A percentile compares a stretch with the other conserved stretches of the same genome.
Evolutionary conservation across 2,888 invertebrate genomes (phyloP).

Genomic region (Hoplodrina blanda): DNA sequence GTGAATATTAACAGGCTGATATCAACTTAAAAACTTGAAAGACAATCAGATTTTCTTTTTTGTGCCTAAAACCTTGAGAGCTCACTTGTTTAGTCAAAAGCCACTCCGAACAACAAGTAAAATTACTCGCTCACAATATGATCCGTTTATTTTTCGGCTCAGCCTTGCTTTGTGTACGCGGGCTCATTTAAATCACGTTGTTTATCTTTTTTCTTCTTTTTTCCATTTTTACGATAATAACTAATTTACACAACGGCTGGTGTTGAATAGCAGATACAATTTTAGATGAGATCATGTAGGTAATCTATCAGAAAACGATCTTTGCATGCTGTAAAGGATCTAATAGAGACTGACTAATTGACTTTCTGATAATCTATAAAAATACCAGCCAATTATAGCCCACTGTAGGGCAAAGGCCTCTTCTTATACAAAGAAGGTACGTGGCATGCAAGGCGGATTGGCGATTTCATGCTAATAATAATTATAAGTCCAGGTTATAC

Average conservation of each 20-base stretch:
- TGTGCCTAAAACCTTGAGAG: slow-evolving; percentile 18
- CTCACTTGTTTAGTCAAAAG: slow-evolving; percentile 14
- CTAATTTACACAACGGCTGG: slow-evolving; percentile 5
- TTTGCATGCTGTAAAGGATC: no score
- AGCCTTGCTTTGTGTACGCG: slow-evolving; percentile 41
- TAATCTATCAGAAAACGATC: no score
- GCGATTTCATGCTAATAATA: no score
- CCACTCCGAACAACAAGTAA: slow-evolving; percentile 40
- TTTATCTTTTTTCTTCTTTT: slow-evolving; percentile 40
- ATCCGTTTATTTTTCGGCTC: slow-evolving; percentile 52
- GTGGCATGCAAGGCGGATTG: no score
- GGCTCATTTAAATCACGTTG: slow-evolving; percentile 45
- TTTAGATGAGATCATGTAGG: no score
- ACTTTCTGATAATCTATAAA: no score
- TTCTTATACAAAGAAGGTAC: no score
- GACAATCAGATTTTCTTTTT: slow-evolving; percentile 14
- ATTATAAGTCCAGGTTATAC: no score
- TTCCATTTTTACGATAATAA: slow-evolving; percentile 30
- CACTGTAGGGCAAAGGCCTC: no score
- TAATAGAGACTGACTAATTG: no score
- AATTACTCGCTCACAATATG: slow-evolving; percentile 40
- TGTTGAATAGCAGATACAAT: not conserved
- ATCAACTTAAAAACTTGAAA: slow-evolving; percentile 12
- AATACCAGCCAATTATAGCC: no score
- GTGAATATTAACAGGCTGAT: not conserved